These are phyloP conservation scores for Strongylocentrotus purpuratus DNA, from an alignment of 35 echinoderm and acorn worm genomes.

Conservation along the genomic window DNA sequence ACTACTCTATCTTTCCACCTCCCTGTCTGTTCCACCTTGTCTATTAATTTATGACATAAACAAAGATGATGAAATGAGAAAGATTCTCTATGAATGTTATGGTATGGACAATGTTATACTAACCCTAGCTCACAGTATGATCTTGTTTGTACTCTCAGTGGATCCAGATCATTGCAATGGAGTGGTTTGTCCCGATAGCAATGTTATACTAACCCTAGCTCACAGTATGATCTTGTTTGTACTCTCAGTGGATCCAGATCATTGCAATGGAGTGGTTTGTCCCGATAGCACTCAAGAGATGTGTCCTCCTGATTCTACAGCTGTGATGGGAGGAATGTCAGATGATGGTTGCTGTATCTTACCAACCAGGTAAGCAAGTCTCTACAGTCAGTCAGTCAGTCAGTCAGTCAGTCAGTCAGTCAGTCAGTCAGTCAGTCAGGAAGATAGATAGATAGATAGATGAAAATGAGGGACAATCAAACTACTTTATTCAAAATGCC, in stretches of 20 bases:
- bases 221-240: background rate
- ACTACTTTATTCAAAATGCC: too few relatives aligned
- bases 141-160: background rate
- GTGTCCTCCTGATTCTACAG: conserved; percentile 77
- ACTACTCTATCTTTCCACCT: too few relatives aligned
- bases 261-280: conserved; percentile 84
- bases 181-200: conserved; percentile 76
- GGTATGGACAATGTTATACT: background rate
- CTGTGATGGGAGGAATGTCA: conserved; percentile 83
- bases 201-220: too few relatives aligned
- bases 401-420: background rate
- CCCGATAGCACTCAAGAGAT: conserved; percentile 51
- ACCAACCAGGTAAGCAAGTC: conserved; percentile 66
- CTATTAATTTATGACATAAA: too few relatives aligned
- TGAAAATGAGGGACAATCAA: background rate
- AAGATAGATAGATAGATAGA: too few relatives aligned
- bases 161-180: conserved; percentile 71
- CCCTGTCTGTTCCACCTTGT: too few relatives aligned
- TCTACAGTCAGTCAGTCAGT: background rate
- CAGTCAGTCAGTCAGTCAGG: background rate
- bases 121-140: background rate
- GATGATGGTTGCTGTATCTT: conserved; percentile 87
- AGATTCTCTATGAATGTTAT: background rate
- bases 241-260: conserved; percentile 50
- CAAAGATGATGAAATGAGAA: too few relatives aligned